Base-by-base conservation (phyloP, 2,797 vertebrate genomes). In the Benthosema pterotum region DNA sequence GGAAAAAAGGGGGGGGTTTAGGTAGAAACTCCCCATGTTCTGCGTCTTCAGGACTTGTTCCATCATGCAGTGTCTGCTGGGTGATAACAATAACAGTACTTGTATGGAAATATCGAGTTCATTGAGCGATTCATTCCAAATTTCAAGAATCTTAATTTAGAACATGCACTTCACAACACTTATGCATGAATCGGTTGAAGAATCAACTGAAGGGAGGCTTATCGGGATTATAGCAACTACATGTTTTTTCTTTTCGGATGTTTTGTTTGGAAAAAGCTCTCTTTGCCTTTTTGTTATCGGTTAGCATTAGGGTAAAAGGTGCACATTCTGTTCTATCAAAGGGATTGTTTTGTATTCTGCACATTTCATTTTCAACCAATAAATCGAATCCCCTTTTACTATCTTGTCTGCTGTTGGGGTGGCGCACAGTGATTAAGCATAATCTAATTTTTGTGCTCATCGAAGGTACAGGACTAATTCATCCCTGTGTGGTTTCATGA, bases 321-420 rank as follows among this genome's bases (percentile, higher is more conserved):
- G 75, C 86, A 83, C 84, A 79, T 67, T 63, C 28, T 42, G 42
- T 46, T 65, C 69, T 72, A 49, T 62, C 42, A 58, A 32, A 42
- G 45, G 28, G 58, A n/a, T 64, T 58, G 72, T 57, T 55, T 51
- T 72, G 32, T 5, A 63, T 63, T 74, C 76, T 82, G 62, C 69
- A 61, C 61, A 72, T 61, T 74, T 53, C 45, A 72, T 54, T 80
- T 56, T 47, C 47, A 74, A 55, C 72, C 72, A 83, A 77, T 60
- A 61, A 82, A 74, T 79, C 16, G 55, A 52, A 60, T 22, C 46
- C 5, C 15, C 69, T 63, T 67, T 57, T 42, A 53, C 13, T 17
- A 19, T 74, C 54, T n/a, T 43, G 74, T 72, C 11, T 63, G 56
- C 52, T 43, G 8, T 13, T 16, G 42, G 51, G 66, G 56, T 73